These are phyloP conservation scores for Champsocephalus gunnari DNA, from an alignment of 2,797 vertebrate species.

Conservation along the genomic window DNA sequence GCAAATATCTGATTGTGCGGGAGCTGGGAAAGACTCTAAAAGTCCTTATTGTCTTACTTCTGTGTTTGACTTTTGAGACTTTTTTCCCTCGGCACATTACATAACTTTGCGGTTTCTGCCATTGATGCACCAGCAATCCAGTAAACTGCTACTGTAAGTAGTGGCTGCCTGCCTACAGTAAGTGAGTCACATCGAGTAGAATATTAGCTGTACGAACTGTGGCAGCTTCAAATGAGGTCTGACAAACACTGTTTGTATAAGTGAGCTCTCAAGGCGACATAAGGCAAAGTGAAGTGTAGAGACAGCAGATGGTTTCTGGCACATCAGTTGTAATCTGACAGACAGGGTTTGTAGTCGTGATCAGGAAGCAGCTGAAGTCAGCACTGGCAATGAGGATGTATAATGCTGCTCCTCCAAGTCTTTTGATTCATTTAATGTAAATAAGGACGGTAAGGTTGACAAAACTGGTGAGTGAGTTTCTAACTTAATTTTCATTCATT, in stretches of 20 bases:
- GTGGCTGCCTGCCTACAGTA: slow-evolving; percentile 47
- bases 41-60: slow-evolving; percentile 6
- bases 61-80: slow-evolving; percentile 35
- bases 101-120: slow-evolving; percentile 17
- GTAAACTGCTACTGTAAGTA: slow-evolving; percentile 24
- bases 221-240: slow-evolving; percentile 46
- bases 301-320: slow-evolving; percentile 41
- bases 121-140: slow-evolving; percentile 1
- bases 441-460: background rate
- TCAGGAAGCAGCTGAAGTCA: slow-evolving; percentile 12
- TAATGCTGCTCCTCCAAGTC: background rate
- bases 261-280: slow-evolving; percentile 28
- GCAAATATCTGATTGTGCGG: background rate
- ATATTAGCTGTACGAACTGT: slow-evolving; percentile 41
- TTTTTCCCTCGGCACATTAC: slow-evolving; percentile 1
- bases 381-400: background rate
- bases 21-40: background rate
- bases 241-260: slow-evolving; percentile 36
- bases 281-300: slow-evolving; percentile 40
- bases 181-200: slow-evolving; percentile 59
- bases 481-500: background rate
- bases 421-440: background rate
- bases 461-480: background rate
- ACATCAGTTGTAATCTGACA: slow-evolving; percentile 25
- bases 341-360: background rate